Evolutionary conservation across 2,888 invertebrate species (phyloP).

Genomic region (Diarsia brunnea): DNA sequence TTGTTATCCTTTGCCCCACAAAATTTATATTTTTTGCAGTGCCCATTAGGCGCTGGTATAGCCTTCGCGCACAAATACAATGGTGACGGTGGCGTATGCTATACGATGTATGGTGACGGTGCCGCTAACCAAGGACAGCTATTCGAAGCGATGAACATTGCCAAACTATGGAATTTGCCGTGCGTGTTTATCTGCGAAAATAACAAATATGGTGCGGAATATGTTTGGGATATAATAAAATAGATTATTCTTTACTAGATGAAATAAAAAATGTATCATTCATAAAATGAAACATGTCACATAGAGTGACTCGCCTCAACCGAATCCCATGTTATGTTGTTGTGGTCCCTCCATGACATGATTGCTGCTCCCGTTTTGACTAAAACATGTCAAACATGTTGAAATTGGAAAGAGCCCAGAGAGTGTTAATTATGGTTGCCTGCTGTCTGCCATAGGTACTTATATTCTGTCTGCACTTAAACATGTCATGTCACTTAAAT

Average conservation of each 20-base stretch:
- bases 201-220: constrained; percentile 33
- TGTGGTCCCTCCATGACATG: neutral
- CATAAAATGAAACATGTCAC: no score
- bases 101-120: constrained; percentile 33
- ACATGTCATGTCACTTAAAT: no score
- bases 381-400: no score
- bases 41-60: constrained; percentile 29
- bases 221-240: neutral
- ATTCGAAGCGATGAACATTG: constrained; percentile 24
- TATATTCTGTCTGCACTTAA: no score
- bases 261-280: no score
- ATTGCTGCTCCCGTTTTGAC: neutral
- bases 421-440: no score
- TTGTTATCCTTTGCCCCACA: neutral
- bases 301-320: neutral
- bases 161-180: constrained; percentile 33
- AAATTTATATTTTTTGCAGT: constrained; percentile 9
- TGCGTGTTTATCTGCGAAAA: constrained; percentile 29
- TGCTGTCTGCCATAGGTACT: no score
- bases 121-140: constrained; percentile 39
- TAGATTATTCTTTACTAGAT: no score
- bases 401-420: no score
- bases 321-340: neutral
- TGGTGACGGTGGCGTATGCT: constrained; percentile 12
- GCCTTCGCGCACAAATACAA: constrained; percentile 28